Base-by-base conservation (phyloP, 1,140 invertebrate species). In the Sipha flava region DNA sequence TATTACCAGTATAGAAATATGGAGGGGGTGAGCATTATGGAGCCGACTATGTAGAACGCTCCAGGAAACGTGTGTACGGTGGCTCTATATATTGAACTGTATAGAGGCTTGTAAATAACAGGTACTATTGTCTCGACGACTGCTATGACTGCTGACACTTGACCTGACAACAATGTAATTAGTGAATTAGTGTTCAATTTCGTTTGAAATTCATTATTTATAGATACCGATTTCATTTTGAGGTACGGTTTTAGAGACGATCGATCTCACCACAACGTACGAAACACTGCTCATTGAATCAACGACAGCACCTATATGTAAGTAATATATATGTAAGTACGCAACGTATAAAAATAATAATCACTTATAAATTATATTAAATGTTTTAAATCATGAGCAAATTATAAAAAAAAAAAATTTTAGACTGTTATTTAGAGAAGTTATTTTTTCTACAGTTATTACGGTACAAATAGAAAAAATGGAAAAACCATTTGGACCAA, bases 121-220 rank as follows among this genome's bases (percentile, higher is more conserved):
- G 92, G 92, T 89, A 93, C 92, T 82, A 93, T 86, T 1, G 92
- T 91, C 85, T 93, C 92, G 54, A 77, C 52, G 5, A 81, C 77
- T 0, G 92, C 92, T 81, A 93, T 92, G 54, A 94, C 85, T 0
- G 93, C 94, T 83, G 93, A 93, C 4, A 94, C 90, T 87, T 94
- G 93, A 40, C 92, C 92, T 92, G 86, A 23, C 2, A 29, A 59
- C 21, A 4, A 29, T 29, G 6, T 7, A 59, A 26, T 21, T 23
- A 59, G 16, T 23, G 2, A n/a, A 7, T 16, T 52, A 4, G 7
- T 3, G 7, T 23, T 7, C 2, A 26, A 23, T 26, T 23, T 23
- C 9, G 23, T 7, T 23, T 7, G 18, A n/a, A 3, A 26, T 59
- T 21, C 7, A 2, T 26, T 59, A 23, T 59, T 23, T 21, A 4